Conservation (phyloP, 2,888 invertebrate species). For the Cephonodes hylas region DNA sequence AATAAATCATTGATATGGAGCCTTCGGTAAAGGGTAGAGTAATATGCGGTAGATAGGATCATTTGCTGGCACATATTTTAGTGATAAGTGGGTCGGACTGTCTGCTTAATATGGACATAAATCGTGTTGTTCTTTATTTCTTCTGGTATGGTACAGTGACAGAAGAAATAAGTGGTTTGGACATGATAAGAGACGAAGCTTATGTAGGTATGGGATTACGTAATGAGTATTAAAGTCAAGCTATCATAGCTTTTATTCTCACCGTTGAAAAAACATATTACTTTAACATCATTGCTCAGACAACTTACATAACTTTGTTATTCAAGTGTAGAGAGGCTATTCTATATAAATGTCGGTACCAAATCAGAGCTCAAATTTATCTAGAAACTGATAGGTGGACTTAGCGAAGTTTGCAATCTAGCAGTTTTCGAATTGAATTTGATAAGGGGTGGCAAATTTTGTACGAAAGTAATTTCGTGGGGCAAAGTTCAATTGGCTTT, state of each 20-base stretch:
- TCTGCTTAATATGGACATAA: conserved; percentile 20
- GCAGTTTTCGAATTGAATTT: conserved; percentile 53
- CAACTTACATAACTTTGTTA: neutral
- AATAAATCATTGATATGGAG: conserved; percentile 42
- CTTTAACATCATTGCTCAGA: no score
- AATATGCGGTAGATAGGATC: neutral
- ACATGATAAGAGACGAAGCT: no score
- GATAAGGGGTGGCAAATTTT: conserved; percentile 53
- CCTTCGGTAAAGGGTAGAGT: conserved; percentile 21
- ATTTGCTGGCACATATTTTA: neutral
- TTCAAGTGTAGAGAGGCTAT: neutral
- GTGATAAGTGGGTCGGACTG: conserved; percentile 14
- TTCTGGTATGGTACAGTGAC: no score
- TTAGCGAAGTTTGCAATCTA: conserved; percentile 41
- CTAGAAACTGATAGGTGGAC: conserved; percentile 31
- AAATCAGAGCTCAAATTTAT: conserved; percentile 25
- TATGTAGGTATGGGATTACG: no score
- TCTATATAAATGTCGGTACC: neutral
- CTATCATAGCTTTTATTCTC: no score
- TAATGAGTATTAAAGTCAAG: no score
- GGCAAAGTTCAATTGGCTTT: conserved; percentile 46
- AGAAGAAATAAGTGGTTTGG: no score
- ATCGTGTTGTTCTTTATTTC: conserved; percentile 24
- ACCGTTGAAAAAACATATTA: no score
- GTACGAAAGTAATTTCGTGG: conserved; percentile 47